These are phyloP conservation scores for Buathra laborator DNA, from an alignment of 2,888 invertebrate species.

Conservation along the genomic window DNA sequence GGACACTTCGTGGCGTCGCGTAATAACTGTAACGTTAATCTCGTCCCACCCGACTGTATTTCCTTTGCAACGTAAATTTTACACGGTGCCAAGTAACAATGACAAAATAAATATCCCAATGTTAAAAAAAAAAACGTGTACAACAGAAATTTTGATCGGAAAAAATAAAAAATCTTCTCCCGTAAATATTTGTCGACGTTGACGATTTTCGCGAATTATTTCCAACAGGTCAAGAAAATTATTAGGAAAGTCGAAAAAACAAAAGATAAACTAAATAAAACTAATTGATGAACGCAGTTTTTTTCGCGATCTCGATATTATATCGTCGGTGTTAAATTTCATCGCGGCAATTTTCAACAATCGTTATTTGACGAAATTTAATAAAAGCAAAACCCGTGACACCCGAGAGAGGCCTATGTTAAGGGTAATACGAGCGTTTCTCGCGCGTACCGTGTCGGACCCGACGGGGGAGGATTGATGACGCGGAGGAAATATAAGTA, in stretches of 20 bases:
- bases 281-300: constrained; percentile 27
- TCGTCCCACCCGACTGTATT: constrained; percentile 16
- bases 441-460: neutral
- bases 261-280: constrained; percentile 23
- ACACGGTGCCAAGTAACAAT: constrained; percentile 77
- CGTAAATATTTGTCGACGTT: constrained; percentile 36
- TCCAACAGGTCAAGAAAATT: neutral
- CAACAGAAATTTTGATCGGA: constrained; percentile 59
- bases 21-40: constrained; percentile 35
- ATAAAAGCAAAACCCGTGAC: constrained; percentile 50
- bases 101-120: constrained; percentile 19
- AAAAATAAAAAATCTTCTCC: constrained; percentile 18
- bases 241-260: neutral
- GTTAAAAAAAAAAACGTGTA: constrained; percentile 18
- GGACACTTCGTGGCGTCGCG: constrained; percentile 3
- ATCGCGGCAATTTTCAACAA: constrained; percentile 33
- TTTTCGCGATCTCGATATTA: neutral
- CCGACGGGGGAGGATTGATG: constrained; percentile 13
- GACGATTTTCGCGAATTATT: neutral
- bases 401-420: constrained; percentile 11
- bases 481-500: constrained; percentile 9
- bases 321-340: constrained; percentile 11
- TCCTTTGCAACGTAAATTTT: constrained; percentile 61
- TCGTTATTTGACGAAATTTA: constrained; percentile 63
- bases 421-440: constrained; percentile 1